A percentile compares a stretch with the other conserved stretches of the same genome.
Conservation (phyloP, 2,797 vertebrate species). For the Falco berigora region DNA sequence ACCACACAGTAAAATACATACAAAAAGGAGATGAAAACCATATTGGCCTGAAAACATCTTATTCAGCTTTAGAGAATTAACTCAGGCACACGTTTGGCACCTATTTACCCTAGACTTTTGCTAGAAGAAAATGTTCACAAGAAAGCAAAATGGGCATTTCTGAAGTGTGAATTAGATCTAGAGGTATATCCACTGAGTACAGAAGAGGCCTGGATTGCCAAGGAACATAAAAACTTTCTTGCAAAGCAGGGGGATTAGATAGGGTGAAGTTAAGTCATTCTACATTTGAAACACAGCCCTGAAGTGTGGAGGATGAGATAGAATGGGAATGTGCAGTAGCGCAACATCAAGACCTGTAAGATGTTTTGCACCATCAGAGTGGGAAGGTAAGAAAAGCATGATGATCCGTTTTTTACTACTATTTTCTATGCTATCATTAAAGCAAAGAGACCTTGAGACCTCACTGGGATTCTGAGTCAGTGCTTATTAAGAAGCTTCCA, state of each 20-base stretch:
- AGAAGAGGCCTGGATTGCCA: neutral
- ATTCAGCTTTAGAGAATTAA: neutral
- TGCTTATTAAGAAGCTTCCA: neutral
- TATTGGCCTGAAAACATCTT: neutral
- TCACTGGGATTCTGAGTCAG: neutral
- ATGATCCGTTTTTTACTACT: neutral
- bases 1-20: neutral
- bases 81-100: neutral
- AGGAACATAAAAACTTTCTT: neutral
- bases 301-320: neutral
- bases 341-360: neutral
- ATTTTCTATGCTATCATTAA: neutral
- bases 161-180: neutral
- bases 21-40: neutral
- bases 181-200: neutral
- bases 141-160: neutral
- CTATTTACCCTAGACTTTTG: neutral
- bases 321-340: neutral
- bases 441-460: neutral
- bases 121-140: neutral
- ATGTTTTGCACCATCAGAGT: neutral
- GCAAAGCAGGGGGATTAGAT: neutral
- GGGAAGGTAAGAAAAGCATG: neutral
- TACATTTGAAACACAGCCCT: neutral
- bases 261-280: neutral